Evolutionary conservation across 1,140 invertebrate species (phyloP).

Genomic region (Aradophagus sp.): DNA sequence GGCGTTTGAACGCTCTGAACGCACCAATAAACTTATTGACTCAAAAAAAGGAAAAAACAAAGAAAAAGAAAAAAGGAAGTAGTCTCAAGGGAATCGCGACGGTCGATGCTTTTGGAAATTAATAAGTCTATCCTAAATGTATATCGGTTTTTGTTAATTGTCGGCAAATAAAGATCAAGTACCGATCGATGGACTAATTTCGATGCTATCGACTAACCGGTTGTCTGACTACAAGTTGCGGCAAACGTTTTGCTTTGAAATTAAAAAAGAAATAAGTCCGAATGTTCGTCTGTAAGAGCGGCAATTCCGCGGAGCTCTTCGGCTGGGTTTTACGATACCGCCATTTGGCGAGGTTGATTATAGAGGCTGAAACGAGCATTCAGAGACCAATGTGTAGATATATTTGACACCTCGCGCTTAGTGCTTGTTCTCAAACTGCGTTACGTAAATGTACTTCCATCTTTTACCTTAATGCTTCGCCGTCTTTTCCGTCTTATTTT

Average conservation of each 20-base stretch:
- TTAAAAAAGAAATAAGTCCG: conserved; percentile 53
- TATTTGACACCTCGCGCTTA: conserved; percentile 53
- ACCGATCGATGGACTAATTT: no score
- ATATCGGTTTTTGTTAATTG: no score
- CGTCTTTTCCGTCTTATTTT: conserved; percentile 10
- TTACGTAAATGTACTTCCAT: conserved; percentile 42
- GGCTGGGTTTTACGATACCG: conserved; percentile 54
- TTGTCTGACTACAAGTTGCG: conserved; percentile 12
- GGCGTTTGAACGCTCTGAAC: no score
- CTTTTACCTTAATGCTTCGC: conserved; percentile 34
- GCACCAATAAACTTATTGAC: no score
- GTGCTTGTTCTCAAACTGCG: conserved; percentile 32
- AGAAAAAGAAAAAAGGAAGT: no score
- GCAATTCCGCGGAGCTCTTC: conserved; percentile 50
- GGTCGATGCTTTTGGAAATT: no score
- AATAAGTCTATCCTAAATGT: no score
- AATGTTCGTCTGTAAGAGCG: conserved; percentile 42
- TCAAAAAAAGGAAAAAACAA: no score
- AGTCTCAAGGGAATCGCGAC: no score
- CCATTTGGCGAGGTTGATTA: conserved; percentile 54
- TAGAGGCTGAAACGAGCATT: conserved; percentile 53
- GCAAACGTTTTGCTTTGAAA: conserved; percentile 41
- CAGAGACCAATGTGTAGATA: conserved; percentile 53
- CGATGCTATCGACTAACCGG: conserved; percentile 1
- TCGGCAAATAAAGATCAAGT: no score